phyloP scores from a whole-genome alignment of 2,888 invertebrate genomes.

The Tineola bisselliella region DNA sequence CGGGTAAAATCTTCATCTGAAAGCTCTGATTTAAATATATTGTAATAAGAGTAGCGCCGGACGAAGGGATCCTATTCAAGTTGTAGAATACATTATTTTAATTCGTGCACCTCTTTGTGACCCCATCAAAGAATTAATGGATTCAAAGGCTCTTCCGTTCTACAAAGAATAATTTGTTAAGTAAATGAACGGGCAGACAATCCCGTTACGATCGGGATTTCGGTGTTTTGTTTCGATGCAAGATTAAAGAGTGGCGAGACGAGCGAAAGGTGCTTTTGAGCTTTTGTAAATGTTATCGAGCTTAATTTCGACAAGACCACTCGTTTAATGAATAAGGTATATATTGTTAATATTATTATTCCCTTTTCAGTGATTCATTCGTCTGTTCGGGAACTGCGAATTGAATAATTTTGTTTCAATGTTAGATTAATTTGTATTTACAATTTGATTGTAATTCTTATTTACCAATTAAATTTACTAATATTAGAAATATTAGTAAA shows the following conservation, averaged over 20 bases:
- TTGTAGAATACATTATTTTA: conserved; percentile 67
- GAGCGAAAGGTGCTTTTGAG: conserved; percentile 41
- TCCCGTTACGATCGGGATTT: conserved; percentile 51
- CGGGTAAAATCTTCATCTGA: conserved; percentile 46
- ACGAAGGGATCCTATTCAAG: conserved; percentile 63
- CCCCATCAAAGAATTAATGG: conserved; percentile 65
- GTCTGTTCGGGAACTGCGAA: neutral
- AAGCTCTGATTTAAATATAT: conserved; percentile 67
- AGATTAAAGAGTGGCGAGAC: conserved; percentile 61
- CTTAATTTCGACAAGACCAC: conserved; percentile 40
- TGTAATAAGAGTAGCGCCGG: conserved; percentile 61
- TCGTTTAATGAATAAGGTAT: conserved; percentile 44
- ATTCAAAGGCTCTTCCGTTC: conserved; percentile 66
- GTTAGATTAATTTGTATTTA: neutral
- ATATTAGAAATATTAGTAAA: too few species aligned
- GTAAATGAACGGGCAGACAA: conserved; percentile 66
- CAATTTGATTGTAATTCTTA: neutral
- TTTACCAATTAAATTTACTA: too few species aligned
- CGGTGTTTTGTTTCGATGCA: conserved; percentile 58
- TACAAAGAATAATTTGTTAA: conserved; percentile 68
- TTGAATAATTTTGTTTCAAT: neutral
- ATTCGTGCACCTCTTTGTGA: conserved; percentile 66
- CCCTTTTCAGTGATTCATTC: conserved; percentile 34
- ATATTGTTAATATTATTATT: conserved; percentile 51
- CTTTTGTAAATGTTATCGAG: conserved; percentile 57